Base-by-base conservation (phyloP, 2,888 invertebrate species). In the Tetropium fuscum region DNA sequence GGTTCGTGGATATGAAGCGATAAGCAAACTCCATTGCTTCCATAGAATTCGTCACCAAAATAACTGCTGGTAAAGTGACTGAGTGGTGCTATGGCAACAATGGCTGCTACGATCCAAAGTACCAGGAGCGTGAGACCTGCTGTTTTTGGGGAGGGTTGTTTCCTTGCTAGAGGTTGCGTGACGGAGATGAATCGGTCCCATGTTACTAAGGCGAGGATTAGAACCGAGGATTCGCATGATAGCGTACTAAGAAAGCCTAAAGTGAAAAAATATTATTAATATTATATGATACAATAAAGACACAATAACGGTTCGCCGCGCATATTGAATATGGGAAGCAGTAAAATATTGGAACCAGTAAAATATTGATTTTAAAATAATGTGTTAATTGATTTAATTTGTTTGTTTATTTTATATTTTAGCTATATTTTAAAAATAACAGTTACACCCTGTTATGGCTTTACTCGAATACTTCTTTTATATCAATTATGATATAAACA, bases 161-260 rank as follows among this genome's bases (percentile, higher is more conserved):
- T 80, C 47, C 82, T 73, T 2, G 81, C 83, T 45, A 88, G 78
- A 0, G 8, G 88, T 62, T 85, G 82, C n/a, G 86, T 84, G 18
- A 88, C 86, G 1, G 86, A 86, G 63, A 87, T 82, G 66, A 87
- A 84, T 8, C 88, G 83, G 74, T 88, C 88, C 80, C 86, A 83
- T 0, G 88, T 88, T 53, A 88, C 87, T 58, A 88, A 68, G 0
- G 85, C 83, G 8, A 88, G 79, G 43, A 87, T 83, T 59, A 87
- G 74, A 1, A 87, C 87, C 0, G 88, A 88, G 2, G 87, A 85
- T 75, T 88, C 87, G 58, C 85, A 87, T 55, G 87, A 87, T 13
- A 87, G 79, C 1, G 87, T 87, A 74, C 85, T 86, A 18, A 87
- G 72, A 60, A 87, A 84, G 8, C 87, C 87, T 87, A 53, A 2